Evolutionary conservation across 1,140 invertebrate species (phyloP).

Genomic region (Tetramorium simillimum): DNA sequence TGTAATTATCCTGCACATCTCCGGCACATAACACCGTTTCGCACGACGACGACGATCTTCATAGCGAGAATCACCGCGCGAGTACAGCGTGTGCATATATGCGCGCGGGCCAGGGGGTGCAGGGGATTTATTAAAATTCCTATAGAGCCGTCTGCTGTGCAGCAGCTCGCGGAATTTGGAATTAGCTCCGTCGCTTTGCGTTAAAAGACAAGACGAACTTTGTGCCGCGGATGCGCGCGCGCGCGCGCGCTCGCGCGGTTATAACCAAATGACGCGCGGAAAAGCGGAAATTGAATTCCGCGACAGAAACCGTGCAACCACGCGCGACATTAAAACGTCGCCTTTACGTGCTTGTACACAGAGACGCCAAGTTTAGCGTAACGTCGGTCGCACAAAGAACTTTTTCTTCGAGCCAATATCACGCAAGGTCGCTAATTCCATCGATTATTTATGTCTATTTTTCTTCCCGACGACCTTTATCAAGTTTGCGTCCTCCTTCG

Average conservation of each 20-base stretch:
- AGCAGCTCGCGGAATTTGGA: constrained; percentile 57
- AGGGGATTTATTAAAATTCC: constrained; percentile 64
- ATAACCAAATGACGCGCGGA: constrained; percentile 51
- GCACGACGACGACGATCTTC: constrained; percentile 13
- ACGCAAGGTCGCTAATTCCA: background rate
- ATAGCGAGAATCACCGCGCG: constrained; percentile 54
- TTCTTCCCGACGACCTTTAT: background rate
- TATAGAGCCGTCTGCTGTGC: constrained; percentile 30
- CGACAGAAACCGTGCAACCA: constrained; percentile 28
- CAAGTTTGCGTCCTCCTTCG: background rate
- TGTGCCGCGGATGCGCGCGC: constrained; percentile 25
- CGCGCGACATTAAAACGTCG: constrained; percentile 34
- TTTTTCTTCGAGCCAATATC: constrained; percentile 4
- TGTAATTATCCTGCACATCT: constrained; percentile 37
- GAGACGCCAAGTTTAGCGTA: background rate
- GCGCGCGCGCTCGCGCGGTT: constrained; percentile 56
- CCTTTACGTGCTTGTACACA: background rate
- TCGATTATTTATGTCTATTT: constrained; percentile 25
- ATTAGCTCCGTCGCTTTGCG: constrained; percentile 63
- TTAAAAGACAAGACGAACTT: constrained; percentile 60
- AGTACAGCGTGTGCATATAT: constrained; percentile 24
- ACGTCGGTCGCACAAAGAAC: constrained; percentile 1
- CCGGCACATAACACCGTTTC: background rate
- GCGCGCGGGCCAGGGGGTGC: background rate
- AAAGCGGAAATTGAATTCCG: constrained; percentile 60